Percentiles rank a stretch among this genome's conserved stretches.
These are phyloP conservation scores for Drosophila aldrichi DNA, from an alignment of 2,888 invertebrate species.

Conservation along the genomic window DNA sequence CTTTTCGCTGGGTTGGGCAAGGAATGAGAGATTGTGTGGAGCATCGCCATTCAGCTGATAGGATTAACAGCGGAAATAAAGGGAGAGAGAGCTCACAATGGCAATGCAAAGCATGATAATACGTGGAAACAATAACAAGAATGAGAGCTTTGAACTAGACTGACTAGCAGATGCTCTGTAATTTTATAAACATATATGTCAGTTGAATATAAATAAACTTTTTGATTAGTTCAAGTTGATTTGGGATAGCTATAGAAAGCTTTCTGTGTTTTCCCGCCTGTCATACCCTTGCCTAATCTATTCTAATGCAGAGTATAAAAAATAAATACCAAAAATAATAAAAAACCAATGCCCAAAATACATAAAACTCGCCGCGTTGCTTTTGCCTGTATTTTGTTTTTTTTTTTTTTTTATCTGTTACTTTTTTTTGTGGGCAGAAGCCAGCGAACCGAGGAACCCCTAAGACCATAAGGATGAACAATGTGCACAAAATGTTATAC, in stretches of 20 bases:
- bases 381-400: slow-evolving; percentile 23
- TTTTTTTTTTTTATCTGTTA: not conserved
- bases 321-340: slow-evolving; percentile 2
- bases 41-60: slow-evolving; percentile 52
- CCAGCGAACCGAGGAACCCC: slow-evolving; percentile 39
- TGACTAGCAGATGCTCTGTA: not conserved
- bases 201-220: not conserved
- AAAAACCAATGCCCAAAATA: slow-evolving; percentile 38
- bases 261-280: not conserved
- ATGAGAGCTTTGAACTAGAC: no score
- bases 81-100: slow-evolving; percentile 18
- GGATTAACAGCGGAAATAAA: slow-evolving; percentile 52
- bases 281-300: not conserved
- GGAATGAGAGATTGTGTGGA: slow-evolving; percentile 12
- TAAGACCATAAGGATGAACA: slow-evolving; percentile 52
- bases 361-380: slow-evolving; percentile 39
- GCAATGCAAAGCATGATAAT: slow-evolving; percentile 34
- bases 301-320: not conserved
- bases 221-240: no score
- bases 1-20: slow-evolving; percentile 28
- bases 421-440: slow-evolving; percentile 20
- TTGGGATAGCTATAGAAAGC: not conserved
- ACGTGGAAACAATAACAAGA: slow-evolving; percentile 14
- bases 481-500: slow-evolving; percentile 66
- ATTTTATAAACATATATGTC: not conserved